Conservation (phyloP, 2,888 invertebrate genomes). For the Neuroscelio doddi region DNA sequence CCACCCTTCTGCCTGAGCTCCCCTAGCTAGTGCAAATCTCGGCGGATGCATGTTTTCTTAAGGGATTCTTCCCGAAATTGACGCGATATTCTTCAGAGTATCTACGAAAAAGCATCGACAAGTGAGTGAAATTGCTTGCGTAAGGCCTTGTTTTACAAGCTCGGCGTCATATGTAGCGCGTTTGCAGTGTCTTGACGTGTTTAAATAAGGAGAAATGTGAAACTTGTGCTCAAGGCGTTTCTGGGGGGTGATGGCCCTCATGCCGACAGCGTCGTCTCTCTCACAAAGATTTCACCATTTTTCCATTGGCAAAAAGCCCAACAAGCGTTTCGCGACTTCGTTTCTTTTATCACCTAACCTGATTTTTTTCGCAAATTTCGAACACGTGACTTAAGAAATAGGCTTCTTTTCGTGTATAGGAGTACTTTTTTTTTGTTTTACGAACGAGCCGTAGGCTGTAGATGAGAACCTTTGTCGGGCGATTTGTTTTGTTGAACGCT, state of each 20-base stretch:
- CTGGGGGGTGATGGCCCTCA: slow-evolving; percentile 67
- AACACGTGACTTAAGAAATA: slow-evolving; percentile 64
- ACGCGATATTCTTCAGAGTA: slow-evolving; percentile 58
- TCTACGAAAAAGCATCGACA: slow-evolving; percentile 46
- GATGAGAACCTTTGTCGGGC: slow-evolving; percentile 35
- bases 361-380: slow-evolving; percentile 52
- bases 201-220: slow-evolving; percentile 57
- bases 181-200: slow-evolving; percentile 15
- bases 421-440: slow-evolving; percentile 5
- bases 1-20: slow-evolving; percentile 60
- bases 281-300: slow-evolving; percentile 60
- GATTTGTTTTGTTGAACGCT: slow-evolving; percentile 57
- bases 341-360: slow-evolving; percentile 54
- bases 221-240: slow-evolving; percentile 63
- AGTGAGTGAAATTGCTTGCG: slow-evolving; percentile 55
- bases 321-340: slow-evolving; percentile 21
- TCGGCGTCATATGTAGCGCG: slow-evolving; percentile 10
- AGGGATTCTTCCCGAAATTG: slow-evolving; percentile 65
- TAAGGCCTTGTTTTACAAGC: slow-evolving; percentile 12
- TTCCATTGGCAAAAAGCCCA: slow-evolving; percentile 45
- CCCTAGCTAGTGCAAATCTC: slow-evolving; percentile 70
- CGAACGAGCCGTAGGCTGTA: slow-evolving; percentile 31
- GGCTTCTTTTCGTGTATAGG: slow-evolving; percentile 39
- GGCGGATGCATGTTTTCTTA: slow-evolving; percentile 70
- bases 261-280: slow-evolving; percentile 61